Evolutionary conservation across 92 coral and sea anemone species (phyloP).

Genomic region (Porites divaricata): DNA sequence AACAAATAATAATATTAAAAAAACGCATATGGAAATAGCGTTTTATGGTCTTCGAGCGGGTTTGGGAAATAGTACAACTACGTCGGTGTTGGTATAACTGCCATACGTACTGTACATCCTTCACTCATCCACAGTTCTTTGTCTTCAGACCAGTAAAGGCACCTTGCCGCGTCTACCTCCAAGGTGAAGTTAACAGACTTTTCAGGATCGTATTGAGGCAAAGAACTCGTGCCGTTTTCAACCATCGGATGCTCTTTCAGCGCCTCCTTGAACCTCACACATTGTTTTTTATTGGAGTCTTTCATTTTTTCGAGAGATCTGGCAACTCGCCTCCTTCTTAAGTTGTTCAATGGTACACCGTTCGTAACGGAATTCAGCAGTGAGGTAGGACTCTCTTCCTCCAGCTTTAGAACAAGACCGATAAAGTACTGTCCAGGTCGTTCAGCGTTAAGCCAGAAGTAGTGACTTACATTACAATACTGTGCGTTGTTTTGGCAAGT

Average conservation of each 20-base stretch:
- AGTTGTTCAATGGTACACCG: not conserved
- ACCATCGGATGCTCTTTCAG: not conserved
- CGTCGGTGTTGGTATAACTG: not conserved
- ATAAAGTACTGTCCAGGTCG: conserved; percentile 16
- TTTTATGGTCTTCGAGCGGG: too few species aligned
- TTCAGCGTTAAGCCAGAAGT: conserved; percentile 27
- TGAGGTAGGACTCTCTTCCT: not conserved
- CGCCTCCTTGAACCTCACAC: conserved; percentile 56
- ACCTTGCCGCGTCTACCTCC: conserved; percentile 26
- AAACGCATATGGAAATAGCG: too few species aligned
- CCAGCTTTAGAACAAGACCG: conserved; percentile 12
- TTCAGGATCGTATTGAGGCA: conserved; percentile 43
- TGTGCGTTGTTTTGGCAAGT: not conserved
- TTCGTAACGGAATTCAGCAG: too few species aligned
- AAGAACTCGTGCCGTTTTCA: conserved; percentile 6
- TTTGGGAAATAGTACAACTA: too few species aligned
- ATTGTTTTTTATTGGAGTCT: conserved; percentile 8
- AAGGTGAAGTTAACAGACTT: conserved; percentile 38
- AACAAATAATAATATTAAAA: too few species aligned
- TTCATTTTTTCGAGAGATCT: not conserved
- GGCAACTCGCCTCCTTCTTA: not conserved
- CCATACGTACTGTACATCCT: conserved; percentile 11
- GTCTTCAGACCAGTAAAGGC: conserved; percentile 53
- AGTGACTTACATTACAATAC: not conserved
- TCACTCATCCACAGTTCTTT: conserved; percentile 42